Evolutionary conservation across 2,113 vertebrate genomes (phyloP).

Genomic region (Callithrix jacchus): DNA sequence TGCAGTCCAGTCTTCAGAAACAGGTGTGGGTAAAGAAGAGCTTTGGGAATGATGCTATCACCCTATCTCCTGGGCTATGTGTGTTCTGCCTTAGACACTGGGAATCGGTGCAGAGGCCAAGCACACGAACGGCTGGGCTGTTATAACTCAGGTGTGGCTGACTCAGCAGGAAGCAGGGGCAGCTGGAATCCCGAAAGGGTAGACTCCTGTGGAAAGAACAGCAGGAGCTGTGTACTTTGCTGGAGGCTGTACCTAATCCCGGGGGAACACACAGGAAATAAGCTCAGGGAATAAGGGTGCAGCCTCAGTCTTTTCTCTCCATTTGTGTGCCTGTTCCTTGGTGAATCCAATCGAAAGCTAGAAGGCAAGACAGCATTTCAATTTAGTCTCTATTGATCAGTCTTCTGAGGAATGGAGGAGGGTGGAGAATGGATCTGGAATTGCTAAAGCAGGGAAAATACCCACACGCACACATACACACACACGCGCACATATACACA

Average conservation of each 20-base stretch:
- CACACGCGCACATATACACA: rapidly evolving
- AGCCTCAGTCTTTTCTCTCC: not conserved
- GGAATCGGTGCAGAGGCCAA: not conserved
- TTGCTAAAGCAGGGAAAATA: not conserved
- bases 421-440: not conserved
- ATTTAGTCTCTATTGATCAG: not conserved
- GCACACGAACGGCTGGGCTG: not conserved
- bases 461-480: not conserved
- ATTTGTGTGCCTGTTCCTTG: not conserved
- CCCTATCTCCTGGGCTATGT: not conserved
- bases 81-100: not conserved
- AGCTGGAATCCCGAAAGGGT: not conserved
- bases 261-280: too few species aligned
- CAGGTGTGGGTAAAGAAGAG: not conserved
- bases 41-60: not conserved
- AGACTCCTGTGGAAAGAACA: not conserved
- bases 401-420: not conserved
- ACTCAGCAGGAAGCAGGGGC: not conserved
- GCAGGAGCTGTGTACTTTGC: not conserved
- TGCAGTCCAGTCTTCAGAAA: not conserved
- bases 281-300: not conserved
- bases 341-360: not conserved
- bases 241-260: not conserved
- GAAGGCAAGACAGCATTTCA: not conserved
- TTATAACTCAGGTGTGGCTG: not conserved